These are phyloP conservation scores for Manis pentadactyla DNA, from an alignment of 2,797 vertebrate species.

Conservation along the genomic window DNA sequence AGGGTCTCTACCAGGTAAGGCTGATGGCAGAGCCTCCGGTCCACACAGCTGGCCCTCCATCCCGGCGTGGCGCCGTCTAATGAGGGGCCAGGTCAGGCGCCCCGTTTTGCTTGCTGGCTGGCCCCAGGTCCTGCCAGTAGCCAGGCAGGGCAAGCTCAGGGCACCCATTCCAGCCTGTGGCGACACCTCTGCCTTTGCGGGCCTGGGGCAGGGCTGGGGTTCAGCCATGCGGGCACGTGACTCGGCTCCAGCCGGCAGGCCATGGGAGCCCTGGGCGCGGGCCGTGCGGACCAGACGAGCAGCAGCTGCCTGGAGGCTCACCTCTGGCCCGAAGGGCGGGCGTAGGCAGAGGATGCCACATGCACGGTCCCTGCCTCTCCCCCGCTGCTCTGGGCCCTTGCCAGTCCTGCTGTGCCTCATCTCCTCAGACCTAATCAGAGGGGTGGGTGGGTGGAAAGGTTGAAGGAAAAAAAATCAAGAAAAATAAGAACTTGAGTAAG, in stretches of 20 bases:
- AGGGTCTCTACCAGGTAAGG: conserved; percentile 89
- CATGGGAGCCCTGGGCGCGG: not conserved
- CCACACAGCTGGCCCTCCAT: accelerated
- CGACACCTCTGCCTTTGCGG: not conserved
- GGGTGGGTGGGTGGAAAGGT: not conserved
- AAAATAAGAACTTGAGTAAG: not conserved
- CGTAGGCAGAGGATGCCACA: not conserved
- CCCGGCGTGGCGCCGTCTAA: accelerated
- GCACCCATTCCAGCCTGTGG: not conserved
- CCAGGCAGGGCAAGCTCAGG: not conserved
- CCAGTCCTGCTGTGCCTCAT: not conserved
- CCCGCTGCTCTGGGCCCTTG: not conserved
- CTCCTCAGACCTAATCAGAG: not conserved
- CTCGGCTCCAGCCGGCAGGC: not conserved
- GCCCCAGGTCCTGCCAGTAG: not conserved
- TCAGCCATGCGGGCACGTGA: too few relatives aligned
- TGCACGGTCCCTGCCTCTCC: not conserved
- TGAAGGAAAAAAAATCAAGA: not conserved
- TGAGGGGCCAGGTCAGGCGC: not conserved
- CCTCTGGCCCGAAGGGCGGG: not conserved
- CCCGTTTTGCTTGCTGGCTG: not conserved
- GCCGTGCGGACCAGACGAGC: not conserved
- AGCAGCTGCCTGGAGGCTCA: not conserved
- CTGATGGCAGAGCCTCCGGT: accelerated
- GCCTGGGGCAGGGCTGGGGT: not conserved